phyloP scores from a whole-genome alignment of 2,888 invertebrate species.

The Eumacrocentrus americanus region DNA sequence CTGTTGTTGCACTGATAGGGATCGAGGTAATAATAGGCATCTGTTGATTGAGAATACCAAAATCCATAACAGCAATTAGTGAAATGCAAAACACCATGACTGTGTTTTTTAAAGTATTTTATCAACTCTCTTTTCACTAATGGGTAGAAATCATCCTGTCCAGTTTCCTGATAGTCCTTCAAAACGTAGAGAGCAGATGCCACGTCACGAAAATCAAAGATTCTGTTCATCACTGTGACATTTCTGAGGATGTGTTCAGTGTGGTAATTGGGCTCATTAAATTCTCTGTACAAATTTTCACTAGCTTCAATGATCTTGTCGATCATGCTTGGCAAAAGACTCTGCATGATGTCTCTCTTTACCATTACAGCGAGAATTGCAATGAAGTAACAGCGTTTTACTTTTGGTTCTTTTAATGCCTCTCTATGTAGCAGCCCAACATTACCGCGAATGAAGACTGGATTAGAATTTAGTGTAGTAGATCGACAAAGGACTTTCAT shows the following conservation, averaged over 20 bases:
- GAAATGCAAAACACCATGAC: conserved; percentile 53
- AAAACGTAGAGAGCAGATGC: conserved; percentile 41
- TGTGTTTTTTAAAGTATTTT: conserved; percentile 42
- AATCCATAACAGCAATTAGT: conserved; percentile 58
- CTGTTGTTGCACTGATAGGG: conserved; percentile 50
- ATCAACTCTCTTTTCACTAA: conserved; percentile 44
- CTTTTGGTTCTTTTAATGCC: conserved; percentile 45
- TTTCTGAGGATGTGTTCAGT: conserved; percentile 51
- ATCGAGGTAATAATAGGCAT: conserved; percentile 55
- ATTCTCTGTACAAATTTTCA: conserved; percentile 48
- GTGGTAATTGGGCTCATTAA: conserved; percentile 47
- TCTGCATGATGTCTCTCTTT: conserved; percentile 55
- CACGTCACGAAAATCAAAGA: conserved; percentile 54
- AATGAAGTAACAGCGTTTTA: conserved; percentile 55
- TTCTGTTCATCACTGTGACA: conserved; percentile 50
- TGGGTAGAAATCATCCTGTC: conserved; percentile 39
- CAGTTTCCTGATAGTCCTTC: conserved; percentile 35
- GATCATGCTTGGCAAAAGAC: conserved; percentile 48
- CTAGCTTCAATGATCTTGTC: conserved; percentile 52
- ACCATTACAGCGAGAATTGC: conserved; percentile 51
- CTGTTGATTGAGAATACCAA: conserved; percentile 52
- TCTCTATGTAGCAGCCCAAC: conserved; percentile 46
- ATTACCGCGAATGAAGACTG: conserved; percentile 49
- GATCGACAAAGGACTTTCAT: conserved; percentile 45
- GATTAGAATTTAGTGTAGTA: conserved; percentile 38